Evolutionary conservation across 2,888 invertebrate species (phyloP).

Genomic region (Eristalinus aeneus): DNA sequence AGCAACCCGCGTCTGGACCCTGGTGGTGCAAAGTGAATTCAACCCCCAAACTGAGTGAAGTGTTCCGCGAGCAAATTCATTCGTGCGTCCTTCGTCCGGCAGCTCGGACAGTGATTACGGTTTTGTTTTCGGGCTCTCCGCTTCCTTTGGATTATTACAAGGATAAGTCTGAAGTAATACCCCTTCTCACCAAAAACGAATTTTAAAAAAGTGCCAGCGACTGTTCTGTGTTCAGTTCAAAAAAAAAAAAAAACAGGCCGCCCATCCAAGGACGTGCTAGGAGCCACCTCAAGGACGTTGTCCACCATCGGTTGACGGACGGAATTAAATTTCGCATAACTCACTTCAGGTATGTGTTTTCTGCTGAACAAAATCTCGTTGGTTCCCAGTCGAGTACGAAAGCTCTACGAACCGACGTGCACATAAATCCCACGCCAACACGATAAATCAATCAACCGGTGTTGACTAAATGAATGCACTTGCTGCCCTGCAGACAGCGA

Average conservation of each 20-base stretch:
- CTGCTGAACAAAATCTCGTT: slow-evolving; percentile 5
- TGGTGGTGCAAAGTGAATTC: slow-evolving; percentile 56
- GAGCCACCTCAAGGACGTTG: slow-evolving; percentile 44
- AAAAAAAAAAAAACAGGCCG: background rate
- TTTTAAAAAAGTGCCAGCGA: background rate
- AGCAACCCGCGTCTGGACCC: slow-evolving; percentile 44
- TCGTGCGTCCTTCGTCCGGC: background rate
- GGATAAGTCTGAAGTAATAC: slow-evolving; percentile 32
- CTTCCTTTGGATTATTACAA: slow-evolving; percentile 18
- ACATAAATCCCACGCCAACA: slow-evolving; percentile 56
- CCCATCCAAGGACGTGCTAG: slow-evolving; percentile 25
- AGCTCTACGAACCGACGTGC: slow-evolving; percentile 10
- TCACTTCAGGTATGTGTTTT: slow-evolving; percentile 55
- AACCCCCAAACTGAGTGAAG: slow-evolving; percentile 42
- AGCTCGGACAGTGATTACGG: slow-evolving; percentile 21
- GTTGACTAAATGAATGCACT: slow-evolving; percentile 25
- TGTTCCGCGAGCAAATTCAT: slow-evolving; percentile 11
- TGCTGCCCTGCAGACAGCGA: slow-evolving; percentile 4
- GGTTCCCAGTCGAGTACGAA: background rate
- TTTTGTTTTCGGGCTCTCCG: background rate
- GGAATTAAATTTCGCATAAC: slow-evolving; percentile 49
- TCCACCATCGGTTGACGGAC: slow-evolving; percentile 29
- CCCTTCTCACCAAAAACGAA: background rate
- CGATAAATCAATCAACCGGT: slow-evolving; percentile 62
- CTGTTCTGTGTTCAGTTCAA: background rate